Percentiles rank a stretch among this genome's conserved stretches.
These are phyloP conservation scores for Equus przewalskii DNA, from an alignment of 2,113 vertebrate genomes.

Conservation along the genomic window DNA sequence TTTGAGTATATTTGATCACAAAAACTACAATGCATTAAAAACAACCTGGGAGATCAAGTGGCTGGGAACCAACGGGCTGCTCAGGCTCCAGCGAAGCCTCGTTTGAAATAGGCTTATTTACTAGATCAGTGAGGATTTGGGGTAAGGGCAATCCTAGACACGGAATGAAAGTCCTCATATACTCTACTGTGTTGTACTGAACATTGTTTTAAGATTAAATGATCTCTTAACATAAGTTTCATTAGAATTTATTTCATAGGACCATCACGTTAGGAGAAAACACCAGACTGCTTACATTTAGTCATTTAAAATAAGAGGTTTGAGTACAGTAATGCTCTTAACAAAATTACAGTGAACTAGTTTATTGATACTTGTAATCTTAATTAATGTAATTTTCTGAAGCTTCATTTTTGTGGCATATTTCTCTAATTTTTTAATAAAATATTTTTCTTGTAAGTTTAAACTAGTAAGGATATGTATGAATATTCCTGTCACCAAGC, in stretches of 20 bases:
- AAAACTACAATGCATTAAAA: neutral
- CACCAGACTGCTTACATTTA: neutral
- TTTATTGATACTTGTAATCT: neutral
- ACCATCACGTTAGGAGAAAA: neutral
- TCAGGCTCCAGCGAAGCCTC: neutral
- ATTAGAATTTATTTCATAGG: neutral
- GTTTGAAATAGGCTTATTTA: neutral
- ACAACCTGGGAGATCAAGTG: neutral
- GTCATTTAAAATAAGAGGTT: neutral
- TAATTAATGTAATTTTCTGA: neutral
- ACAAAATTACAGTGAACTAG: neutral
- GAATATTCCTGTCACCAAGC: neutral
- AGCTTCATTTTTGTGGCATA: slow-evolving; percentile 11
- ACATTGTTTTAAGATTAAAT: neutral
- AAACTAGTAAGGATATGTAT: neutral
- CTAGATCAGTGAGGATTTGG: neutral
- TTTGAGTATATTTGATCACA: neutral
- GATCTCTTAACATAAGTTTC: slow-evolving; percentile 22
- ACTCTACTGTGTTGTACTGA: neutral
- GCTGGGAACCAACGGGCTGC: neutral
- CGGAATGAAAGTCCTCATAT: neutral
- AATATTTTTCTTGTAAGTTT: neutral
- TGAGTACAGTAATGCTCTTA: neutral
- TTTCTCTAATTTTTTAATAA: slow-evolving; percentile 24
- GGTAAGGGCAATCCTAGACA: neutral